phyloP scores from a whole-genome alignment of 1,140 invertebrate species.

The Phymastichus coffea region DNA sequence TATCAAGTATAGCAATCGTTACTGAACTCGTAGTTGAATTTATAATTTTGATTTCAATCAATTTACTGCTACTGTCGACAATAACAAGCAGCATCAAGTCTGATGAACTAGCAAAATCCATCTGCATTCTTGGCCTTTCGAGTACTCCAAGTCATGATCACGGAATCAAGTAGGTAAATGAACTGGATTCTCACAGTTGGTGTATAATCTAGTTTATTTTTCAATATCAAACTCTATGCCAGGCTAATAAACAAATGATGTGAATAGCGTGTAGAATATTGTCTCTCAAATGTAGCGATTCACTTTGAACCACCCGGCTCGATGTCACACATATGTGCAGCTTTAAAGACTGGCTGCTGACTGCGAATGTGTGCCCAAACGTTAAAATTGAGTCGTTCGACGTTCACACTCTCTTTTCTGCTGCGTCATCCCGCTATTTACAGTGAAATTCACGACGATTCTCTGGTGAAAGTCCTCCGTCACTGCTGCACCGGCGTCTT shows the following conservation, averaged over 20 bases:
- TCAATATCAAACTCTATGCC: slow-evolving; percentile 53
- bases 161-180: slow-evolving; percentile 17
- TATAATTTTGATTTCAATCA: slow-evolving; percentile 37
- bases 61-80: slow-evolving; percentile 55
- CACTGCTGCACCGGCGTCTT: no score
- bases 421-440: no score
- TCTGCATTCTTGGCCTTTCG: slow-evolving; percentile 46
- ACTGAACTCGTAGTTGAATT: slow-evolving; percentile 15
- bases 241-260: slow-evolving; percentile 53
- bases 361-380: no score
- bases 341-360: no score
- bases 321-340: no score
- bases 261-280: slow-evolving; percentile 46
- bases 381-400: no score
- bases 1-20: slow-evolving; percentile 34
- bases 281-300: no score
- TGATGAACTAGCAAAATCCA: slow-evolving; percentile 53
- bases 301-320: no score
- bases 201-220: slow-evolving; percentile 16
- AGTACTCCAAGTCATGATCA: slow-evolving; percentile 29
- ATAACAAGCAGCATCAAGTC: slow-evolving; percentile 48
- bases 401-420: no score
- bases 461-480: no score
- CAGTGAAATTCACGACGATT: no score
- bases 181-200: slow-evolving; percentile 11